phyloP scores from a whole-genome alignment of 2,888 invertebrate genomes.

The Nemotelus nigrinus region DNA sequence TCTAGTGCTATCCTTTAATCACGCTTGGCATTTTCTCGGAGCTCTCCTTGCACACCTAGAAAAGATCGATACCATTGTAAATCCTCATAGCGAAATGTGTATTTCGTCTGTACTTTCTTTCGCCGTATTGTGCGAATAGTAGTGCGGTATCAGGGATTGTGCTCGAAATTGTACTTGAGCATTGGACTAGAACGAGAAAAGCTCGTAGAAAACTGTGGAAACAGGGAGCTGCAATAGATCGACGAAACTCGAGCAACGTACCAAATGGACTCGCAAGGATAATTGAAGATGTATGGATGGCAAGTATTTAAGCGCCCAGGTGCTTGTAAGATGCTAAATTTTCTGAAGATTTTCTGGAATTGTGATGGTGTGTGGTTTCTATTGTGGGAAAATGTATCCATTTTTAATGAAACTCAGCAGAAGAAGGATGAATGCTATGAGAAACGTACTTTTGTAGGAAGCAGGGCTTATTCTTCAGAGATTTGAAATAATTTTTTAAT shows the following conservation, averaged over 20 bases:
- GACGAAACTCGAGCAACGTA: not conserved
- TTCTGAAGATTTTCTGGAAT: not conserved
- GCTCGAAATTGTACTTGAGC: not conserved
- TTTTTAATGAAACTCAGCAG: not conserved
- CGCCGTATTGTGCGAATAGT: not conserved
- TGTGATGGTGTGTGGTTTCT: not conserved
- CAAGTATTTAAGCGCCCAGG: not conserved
- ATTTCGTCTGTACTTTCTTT: not conserved
- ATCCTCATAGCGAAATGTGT: not conserved
- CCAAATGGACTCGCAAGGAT: not conserved
- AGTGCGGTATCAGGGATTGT: not conserved
- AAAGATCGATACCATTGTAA: not conserved
- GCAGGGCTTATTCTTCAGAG: too few species aligned
- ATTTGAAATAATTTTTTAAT: too few species aligned
- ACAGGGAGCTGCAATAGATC: not conserved
- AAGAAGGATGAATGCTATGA: not conserved
- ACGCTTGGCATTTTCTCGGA: slow-evolving; percentile 25
- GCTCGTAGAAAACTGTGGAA: not conserved
- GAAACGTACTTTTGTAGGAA: too few species aligned
- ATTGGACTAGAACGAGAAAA: not conserved
- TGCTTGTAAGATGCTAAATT: not conserved
- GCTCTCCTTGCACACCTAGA: not conserved
- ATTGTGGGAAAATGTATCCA: too few species aligned
- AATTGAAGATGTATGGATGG: not conserved
- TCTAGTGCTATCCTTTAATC: slow-evolving; percentile 21